A percentile compares a stretch with the other conserved stretches of the same genome.
These are phyloP conservation scores for Polyommatus iphigenia DNA, from an alignment of 2,888 invertebrate species.

Conservation along the genomic window DNA sequence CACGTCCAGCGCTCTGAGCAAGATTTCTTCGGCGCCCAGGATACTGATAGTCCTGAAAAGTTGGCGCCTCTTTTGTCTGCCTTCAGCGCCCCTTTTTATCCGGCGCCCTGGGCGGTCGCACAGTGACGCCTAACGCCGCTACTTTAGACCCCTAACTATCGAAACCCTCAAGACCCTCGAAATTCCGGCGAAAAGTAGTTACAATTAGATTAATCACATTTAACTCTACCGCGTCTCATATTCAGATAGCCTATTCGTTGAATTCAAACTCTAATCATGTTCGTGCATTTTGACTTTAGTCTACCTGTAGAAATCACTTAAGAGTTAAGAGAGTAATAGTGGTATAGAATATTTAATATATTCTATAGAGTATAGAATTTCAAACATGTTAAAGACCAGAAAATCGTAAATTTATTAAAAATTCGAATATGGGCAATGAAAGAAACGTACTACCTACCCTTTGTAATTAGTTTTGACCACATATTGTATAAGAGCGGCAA, in stretches of 20 bases:
- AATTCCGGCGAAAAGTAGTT: not conserved
- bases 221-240: not conserved
- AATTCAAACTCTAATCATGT: not conserved
- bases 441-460: not conserved
- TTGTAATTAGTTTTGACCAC: constrained; percentile 21
- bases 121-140: too few species aligned
- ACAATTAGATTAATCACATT: not conserved
- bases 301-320: not conserved
- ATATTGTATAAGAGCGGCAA: not conserved
- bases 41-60: too few species aligned
- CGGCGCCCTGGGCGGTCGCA: too few species aligned
- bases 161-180: not conserved
- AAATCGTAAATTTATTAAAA: not conserved
- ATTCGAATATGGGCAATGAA: not conserved
- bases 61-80: too few species aligned
- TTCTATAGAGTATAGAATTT: not conserved
- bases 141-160: too few species aligned
- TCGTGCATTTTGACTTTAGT: not conserved
- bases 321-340: too few species aligned
- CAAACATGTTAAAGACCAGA: not conserved
- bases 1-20: too few species aligned
- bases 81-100: too few species aligned
- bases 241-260: not conserved
- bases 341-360: not conserved
- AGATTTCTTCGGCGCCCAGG: too few species aligned